phyloP scores from a whole-genome alignment of 2,113 vertebrate species.

The Haemorhous mexicanus region DNA sequence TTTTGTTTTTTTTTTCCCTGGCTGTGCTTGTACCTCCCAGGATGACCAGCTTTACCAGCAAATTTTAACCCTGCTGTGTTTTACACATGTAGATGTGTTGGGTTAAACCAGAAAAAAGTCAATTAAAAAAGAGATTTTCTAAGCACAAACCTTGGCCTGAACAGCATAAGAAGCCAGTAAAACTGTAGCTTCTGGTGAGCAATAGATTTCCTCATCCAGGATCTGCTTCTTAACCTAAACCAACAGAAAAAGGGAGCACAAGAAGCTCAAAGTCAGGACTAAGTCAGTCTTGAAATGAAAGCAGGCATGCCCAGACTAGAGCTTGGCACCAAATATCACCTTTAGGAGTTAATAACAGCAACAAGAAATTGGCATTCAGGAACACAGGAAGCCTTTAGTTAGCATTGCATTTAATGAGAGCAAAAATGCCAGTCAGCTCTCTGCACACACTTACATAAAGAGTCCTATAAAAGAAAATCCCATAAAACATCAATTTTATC shows the following conservation, averaged over 20 bases:
- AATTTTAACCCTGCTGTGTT: not conserved
- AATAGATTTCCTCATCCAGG: slow-evolving; percentile 92
- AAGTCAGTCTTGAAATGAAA: not conserved
- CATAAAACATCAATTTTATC: not conserved
- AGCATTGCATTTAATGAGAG: not conserved
- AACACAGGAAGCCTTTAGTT: slow-evolving; percentile 1
- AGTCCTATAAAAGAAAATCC: not conserved
- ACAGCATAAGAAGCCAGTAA: slow-evolving; percentile 90
- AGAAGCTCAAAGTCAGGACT: not conserved
- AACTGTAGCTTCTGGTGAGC: slow-evolving; percentile 90
- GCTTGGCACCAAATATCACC: slow-evolving; percentile 24
- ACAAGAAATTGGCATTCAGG: not conserved
- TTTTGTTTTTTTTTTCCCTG: not conserved
- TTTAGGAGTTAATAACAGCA: not conserved
- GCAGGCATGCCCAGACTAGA: not conserved
- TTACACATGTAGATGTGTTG: not conserved
- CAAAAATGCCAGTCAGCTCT: not conserved
- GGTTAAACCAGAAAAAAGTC: not conserved
- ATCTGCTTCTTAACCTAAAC: slow-evolving; percentile 92
- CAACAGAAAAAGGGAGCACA: not conserved
- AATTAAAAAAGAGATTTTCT: not conserved
- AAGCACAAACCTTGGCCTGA: slow-evolving; percentile 87
- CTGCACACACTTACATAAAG: not conserved
- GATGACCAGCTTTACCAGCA: not conserved
- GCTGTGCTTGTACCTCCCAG: not conserved